Base-by-base conservation (phyloP, 2,888 invertebrate species). In the Eilema sororculum region DNA sequence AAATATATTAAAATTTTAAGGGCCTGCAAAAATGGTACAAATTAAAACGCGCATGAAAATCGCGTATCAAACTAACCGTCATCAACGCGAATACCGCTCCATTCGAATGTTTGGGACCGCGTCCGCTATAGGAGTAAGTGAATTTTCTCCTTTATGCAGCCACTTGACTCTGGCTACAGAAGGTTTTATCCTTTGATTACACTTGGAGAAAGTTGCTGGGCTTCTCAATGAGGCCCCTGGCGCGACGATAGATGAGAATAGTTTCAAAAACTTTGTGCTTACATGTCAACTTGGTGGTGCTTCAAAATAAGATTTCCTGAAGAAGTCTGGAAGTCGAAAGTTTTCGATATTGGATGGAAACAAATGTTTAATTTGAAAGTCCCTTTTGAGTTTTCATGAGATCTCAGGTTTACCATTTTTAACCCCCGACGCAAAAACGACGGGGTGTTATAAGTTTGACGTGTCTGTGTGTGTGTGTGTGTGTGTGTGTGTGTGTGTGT, bases 111-210 rank as follows among this genome's bases (percentile, higher is more conserved):
- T 93, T 91, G 92, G 89, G 90, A 87, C 90, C 86, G 84, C 89
- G 89, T 89, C 88, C 88, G 88, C 88, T 86, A 86, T 88, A 89
- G 89, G 78, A 88, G 93, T 93, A 93, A 94, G 93, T 94, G 93
- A 94, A 94, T 94, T 92, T 91, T 86, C 89, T 87, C 88, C 91
- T 91, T 90, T 90, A 92, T 90, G 89, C 90, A 89, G 88, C 90
- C 89, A 91, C 92, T 93, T 89, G 90, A 88, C 89, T 92, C 82
- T 76, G 74, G 86, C 85, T 88, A 83, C 90, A 89, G 87, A 88
- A 90, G 90, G 90, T 88, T 89, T 89, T 91, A 89, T 90, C 90
- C 90, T 91, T 90, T 92, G 91, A 93, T 93, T 93, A 90, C 91
- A 88, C 87, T 90, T 87, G 74, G 79, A 84, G 84, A 84, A 86